Conservation (phyloP, 2,113 vertebrate species). For the Parus major region DNA sequence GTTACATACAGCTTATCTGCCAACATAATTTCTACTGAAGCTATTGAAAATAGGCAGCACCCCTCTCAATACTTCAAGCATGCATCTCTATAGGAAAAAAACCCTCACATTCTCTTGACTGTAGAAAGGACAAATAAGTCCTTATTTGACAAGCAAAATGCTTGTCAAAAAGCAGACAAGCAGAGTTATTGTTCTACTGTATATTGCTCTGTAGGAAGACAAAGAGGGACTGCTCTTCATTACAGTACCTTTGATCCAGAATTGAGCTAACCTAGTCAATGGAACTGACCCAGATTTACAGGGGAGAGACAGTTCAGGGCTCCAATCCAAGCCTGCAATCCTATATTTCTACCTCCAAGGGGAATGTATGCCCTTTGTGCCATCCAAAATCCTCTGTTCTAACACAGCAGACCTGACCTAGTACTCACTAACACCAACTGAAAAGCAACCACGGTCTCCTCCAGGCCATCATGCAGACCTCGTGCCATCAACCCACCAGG, state of each 20-base stretch:
- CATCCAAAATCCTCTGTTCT: background rate
- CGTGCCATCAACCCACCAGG: background rate
- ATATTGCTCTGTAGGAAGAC: background rate
- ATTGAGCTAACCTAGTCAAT: background rate
- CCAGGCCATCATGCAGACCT: background rate
- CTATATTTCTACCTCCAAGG: background rate
- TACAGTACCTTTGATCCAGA: background rate
- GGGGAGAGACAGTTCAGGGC: background rate
- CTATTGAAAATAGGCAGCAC: background rate
- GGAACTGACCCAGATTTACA: slow-evolving; percentile 7
- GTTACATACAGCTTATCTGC: background rate
- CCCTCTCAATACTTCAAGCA: background rate
- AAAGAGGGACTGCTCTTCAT: background rate
- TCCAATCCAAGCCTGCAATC: background rate
- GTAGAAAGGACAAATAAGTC: background rate
- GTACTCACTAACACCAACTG: background rate
- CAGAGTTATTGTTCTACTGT: background rate
- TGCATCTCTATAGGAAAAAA: background rate
- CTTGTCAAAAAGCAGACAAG: background rate
- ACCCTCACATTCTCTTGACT: background rate
- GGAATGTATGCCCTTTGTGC: background rate
- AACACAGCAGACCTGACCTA: background rate
- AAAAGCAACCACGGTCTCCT: background rate
- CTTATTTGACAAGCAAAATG: too few relatives aligned
- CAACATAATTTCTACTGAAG: background rate